Evolutionary conservation across 2,888 invertebrate species (phyloP).

Genomic region (Listrodromus nycthemerus): DNA sequence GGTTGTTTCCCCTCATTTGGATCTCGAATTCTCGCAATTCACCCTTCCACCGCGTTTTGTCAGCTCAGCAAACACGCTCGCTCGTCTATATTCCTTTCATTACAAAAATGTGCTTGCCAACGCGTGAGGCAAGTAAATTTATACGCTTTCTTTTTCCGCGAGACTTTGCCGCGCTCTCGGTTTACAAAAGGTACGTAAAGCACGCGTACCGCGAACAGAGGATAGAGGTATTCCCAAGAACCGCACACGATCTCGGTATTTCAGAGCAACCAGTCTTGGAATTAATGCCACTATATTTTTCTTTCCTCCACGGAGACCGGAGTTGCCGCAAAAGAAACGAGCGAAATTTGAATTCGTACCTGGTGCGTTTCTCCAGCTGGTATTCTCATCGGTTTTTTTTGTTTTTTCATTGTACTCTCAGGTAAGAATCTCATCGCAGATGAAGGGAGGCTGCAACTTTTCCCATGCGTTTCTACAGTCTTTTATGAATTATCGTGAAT

Average conservation of each 20-base stretch:
- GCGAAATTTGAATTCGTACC: constrained; percentile 73
- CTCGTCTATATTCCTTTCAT: constrained; percentile 34
- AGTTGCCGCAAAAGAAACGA: constrained; percentile 69
- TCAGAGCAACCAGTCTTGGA: constrained; percentile 36
- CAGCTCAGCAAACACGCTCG: constrained; percentile 29
- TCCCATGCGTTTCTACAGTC: neutral
- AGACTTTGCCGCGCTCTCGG: constrained; percentile 22
- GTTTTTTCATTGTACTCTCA: neutral
- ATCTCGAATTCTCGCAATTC: constrained; percentile 4
- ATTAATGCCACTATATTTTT: constrained; percentile 54
- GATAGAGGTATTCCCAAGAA: constrained; percentile 35
- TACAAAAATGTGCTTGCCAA: constrained; percentile 23
- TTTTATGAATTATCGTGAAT: neutral
- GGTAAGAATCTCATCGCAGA: constrained; percentile 4
- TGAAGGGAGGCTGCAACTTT: no score
- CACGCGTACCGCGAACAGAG: constrained; percentile 17
- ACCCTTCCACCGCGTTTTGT: neutral
- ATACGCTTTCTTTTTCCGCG: constrained; percentile 16
- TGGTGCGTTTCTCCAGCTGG: neutral
- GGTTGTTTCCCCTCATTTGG: neutral
- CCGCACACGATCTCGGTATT: constrained; percentile 9
- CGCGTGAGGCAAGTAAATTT: constrained; percentile 21
- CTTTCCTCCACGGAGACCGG: constrained; percentile 41
- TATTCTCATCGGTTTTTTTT: neutral
- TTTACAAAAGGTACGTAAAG: constrained; percentile 21